Evolutionary conservation across 1,140 invertebrate genomes (phyloP).

Genomic region (Idris sp.): DNA sequence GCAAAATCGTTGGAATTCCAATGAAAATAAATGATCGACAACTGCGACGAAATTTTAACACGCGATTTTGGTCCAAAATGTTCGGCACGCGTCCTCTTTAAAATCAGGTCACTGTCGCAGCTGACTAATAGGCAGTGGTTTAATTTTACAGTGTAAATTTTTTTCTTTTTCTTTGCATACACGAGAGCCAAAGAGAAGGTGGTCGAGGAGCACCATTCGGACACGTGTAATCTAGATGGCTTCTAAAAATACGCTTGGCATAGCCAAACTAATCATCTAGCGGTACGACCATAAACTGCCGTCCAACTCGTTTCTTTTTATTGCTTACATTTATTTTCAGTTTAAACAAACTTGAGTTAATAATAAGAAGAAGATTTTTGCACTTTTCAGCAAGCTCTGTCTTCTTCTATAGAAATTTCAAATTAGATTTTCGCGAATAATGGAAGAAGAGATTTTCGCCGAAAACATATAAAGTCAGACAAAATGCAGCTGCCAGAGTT

Average conservation of each 20-base stretch:
- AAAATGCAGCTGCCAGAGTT: constrained; percentile 56
- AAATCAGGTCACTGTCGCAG: constrained; percentile 66
- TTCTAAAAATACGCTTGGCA: constrained; percentile 74
- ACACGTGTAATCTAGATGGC: constrained; percentile 70
- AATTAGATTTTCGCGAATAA: constrained; percentile 25
- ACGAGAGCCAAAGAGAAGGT: constrained; percentile 52
- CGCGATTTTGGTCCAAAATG: constrained; percentile 23
- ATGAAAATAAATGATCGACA: background rate
- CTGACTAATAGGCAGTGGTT: constrained; percentile 46
- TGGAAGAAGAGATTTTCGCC: constrained; percentile 7
- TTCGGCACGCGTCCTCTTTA: constrained; percentile 50
- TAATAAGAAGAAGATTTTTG: constrained; percentile 45
- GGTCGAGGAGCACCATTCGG: constrained; percentile 43
- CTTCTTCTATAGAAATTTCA: constrained; percentile 2
- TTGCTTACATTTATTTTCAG: constrained; percentile 55
- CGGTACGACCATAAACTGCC: constrained; percentile 73
- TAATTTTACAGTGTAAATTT: constrained; percentile 58
- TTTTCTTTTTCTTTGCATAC: constrained; percentile 56
- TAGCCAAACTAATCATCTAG: constrained; percentile 72
- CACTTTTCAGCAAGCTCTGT: background rate
- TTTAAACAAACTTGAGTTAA: constrained; percentile 40
- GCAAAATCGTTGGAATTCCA: constrained; percentile 3
- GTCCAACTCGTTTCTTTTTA: constrained; percentile 59
- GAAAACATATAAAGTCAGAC: constrained; percentile 60
- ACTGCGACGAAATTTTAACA: constrained; percentile 13